These are phyloP conservation scores for Perccottus glenii DNA, from an alignment of 2,113 vertebrate species.

Conservation along the genomic window DNA sequence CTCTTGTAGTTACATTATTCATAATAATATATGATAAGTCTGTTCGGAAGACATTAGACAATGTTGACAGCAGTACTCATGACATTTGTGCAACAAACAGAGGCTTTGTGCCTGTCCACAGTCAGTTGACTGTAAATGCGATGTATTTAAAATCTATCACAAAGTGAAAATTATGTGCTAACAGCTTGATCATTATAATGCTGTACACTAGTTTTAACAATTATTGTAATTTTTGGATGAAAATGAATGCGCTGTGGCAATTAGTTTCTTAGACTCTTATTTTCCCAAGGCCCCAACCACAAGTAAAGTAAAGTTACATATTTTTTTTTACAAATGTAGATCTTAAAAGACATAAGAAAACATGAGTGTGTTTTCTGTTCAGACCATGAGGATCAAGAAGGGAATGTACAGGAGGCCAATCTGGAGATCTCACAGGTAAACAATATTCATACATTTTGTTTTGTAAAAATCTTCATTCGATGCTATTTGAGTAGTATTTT, in stretches of 20 bases:
- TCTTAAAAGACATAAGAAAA: no score
- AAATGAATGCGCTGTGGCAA: no score
- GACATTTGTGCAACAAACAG: slow-evolving; percentile 50
- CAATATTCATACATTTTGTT: background rate
- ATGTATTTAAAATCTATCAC: slow-evolving; percentile 1
- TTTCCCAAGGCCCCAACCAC: no score
- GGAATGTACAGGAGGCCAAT: slow-evolving; percentile 54
- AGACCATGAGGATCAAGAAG: slow-evolving; percentile 68
- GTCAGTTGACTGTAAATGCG: slow-evolving; percentile 8
- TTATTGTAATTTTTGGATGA: no score
- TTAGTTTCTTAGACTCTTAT: no score
- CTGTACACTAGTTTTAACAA: background rate
- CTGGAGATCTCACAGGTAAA: slow-evolving; percentile 73
- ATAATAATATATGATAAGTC: slow-evolving; percentile 54
- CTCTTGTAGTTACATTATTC: slow-evolving; percentile 26
- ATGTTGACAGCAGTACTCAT: slow-evolving; percentile 27
- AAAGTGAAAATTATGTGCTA: background rate
- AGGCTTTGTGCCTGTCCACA: slow-evolving; percentile 36
- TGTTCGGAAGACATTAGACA: slow-evolving; percentile 36
- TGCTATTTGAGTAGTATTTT: no score
- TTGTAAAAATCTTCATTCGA: background rate
- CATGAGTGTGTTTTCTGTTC: background rate
- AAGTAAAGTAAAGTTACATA: no score
- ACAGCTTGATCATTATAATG: no score
- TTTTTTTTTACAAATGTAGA: no score